Base-by-base conservation (phyloP, 2,113 vertebrate species). In the Ondatra zibethicus region DNA sequence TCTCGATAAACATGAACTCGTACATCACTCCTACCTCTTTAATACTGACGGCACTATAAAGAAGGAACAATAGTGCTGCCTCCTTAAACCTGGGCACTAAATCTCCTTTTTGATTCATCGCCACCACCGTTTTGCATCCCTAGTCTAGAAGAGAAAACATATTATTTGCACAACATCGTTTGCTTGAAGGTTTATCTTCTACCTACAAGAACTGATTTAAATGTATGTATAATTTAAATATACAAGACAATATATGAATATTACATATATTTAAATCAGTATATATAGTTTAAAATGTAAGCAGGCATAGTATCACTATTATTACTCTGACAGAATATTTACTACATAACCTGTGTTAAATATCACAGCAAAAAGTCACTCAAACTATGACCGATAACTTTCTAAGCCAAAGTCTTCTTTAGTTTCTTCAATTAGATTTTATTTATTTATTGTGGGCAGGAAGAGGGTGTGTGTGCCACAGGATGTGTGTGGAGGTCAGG, bases 41-140 rank as follows among this genome's bases (percentile, higher is more conserved):
- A 88, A 8, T 23, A 14, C 7, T 19, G 14, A 31, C 9, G 25
- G 72, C 11, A 47, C 66, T 1, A 3, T 4, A 16, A 36, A 29
- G 7, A 33, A 16, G 3, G 4, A 3, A 12, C 10, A 29, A 1
- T 63, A 52, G 5, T 2, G 14, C 21, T 12, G 36, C 63, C n/a
- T 75, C 33, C 82, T 86, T 36, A 27, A 92, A 25, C 4, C 23
- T 0, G 2, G 19, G 29, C 77, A 7, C 66, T 63, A 8, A 29
- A 55, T 68, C 29, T 95, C 42, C 50, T 61, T 70, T 16, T 52
- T 27, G 29, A 47, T 3, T 65, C 78, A 45, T 42, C 39, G 13
- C 33, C 33, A 39, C 52, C 55, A 45, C 23, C 52, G 21, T 14
- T 33, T 2, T 21, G 36, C 3, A 82, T 31, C 23, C 17, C 8